phyloP scores from a whole-genome alignment of 2,888 invertebrate species.

The Heliconius aoede region DNA sequence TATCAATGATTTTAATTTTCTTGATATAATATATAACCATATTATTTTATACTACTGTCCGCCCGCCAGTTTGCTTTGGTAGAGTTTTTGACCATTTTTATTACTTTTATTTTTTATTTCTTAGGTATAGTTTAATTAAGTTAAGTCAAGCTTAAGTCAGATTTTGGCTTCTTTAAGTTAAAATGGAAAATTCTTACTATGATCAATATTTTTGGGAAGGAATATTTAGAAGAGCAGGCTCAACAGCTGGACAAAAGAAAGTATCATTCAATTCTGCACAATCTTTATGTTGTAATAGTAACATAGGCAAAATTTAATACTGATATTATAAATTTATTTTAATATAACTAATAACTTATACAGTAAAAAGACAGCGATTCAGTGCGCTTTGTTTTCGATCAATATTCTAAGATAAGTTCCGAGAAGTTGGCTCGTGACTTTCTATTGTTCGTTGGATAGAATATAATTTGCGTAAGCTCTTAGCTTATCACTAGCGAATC shows the following conservation, averaged over 20 bases:
- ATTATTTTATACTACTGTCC: background rate
- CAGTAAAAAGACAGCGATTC: background rate
- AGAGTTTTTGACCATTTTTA: background rate
- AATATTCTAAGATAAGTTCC: slow-evolving; percentile 1
- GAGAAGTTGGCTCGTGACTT: background rate
- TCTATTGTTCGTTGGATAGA: slow-evolving; percentile 2
- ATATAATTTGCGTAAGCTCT: slow-evolving; percentile 14
- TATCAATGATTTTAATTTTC: background rate
- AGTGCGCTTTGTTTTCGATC: slow-evolving; percentile 12
- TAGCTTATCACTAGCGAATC: background rate
- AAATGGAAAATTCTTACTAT: background rate
- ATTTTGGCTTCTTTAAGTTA: background rate
- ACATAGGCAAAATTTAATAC: background rate
- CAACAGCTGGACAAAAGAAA: too few species aligned
- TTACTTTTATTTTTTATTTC: too few species aligned
- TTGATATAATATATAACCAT: background rate
- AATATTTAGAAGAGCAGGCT: too few species aligned
- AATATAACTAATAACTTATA: background rate
- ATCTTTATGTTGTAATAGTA: background rate
- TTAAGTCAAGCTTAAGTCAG: too few species aligned
- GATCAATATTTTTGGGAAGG: background rate
- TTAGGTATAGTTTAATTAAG: too few species aligned
- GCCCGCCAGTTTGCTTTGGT: background rate
- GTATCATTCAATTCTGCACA: too few species aligned
- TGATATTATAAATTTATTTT: too few species aligned